Conservation (phyloP, 1,140 invertebrate genomes). For the Calephelis nemesis region DNA sequence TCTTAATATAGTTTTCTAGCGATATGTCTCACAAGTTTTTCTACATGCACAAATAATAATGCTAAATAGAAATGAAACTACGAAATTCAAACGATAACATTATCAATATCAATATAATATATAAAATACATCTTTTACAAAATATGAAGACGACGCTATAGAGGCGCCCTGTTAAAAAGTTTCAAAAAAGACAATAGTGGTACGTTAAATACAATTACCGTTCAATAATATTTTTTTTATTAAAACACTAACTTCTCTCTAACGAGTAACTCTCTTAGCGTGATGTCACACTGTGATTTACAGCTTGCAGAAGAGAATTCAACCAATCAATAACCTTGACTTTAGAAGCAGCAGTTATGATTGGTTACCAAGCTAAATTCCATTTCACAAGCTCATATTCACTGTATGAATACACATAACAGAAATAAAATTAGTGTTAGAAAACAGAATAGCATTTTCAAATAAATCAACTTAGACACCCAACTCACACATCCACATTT, state of each 20-base stretch:
- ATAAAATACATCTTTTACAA: slow-evolving; percentile 71
- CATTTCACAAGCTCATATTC: neutral
- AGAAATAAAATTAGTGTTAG: slow-evolving; percentile 2
- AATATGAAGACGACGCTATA: slow-evolving; percentile 44
- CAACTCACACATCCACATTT: slow-evolving; percentile 38
- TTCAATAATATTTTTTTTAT: slow-evolving; percentile 32
- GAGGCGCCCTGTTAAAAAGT: slow-evolving; percentile 48
- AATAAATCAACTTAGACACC: slow-evolving; percentile 21
- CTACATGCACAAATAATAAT: slow-evolving; percentile 56
- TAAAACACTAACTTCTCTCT: slow-evolving; percentile 35
- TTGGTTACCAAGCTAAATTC: neutral
- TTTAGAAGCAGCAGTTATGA: neutral
- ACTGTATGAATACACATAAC: slow-evolving; percentile 9
- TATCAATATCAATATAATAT: slow-evolving; percentile 65
- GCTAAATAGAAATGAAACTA: slow-evolving; percentile 56
- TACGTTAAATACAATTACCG: slow-evolving; percentile 31
- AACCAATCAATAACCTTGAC: neutral
- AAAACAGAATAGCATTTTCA: slow-evolving; percentile 15
- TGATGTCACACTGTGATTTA: neutral
- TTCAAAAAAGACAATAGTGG: slow-evolving; percentile 59
- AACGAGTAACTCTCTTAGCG: slow-evolving; percentile 30
- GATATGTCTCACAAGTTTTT: slow-evolving; percentile 66
- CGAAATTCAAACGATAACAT: slow-evolving; percentile 50
- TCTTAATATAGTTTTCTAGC: slow-evolving; percentile 62
- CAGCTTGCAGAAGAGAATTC: neutral